Base-by-base conservation (phyloP, 2,113 vertebrate species). In the Nycticorax nycticorax region DNA sequence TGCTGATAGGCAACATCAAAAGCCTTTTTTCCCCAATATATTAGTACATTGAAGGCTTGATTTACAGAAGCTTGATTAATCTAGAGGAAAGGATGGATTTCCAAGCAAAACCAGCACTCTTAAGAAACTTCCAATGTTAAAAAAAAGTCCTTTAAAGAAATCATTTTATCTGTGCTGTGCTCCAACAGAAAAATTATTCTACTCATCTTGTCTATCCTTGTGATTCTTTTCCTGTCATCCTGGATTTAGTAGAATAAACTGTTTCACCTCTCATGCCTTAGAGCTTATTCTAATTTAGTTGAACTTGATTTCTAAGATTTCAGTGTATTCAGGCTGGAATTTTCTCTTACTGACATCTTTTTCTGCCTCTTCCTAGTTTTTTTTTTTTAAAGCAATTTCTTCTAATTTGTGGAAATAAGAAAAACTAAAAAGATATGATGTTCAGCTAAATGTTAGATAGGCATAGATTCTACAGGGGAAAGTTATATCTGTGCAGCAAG, bases 181-280 rank as follows among this genome's bases (percentile, higher is more conserved):
- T 96, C 48, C 48, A 81, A 39, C 56, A 94, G 82, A 96, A 95
- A 96, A 96, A 92, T 43, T 1, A 82, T 89, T 94, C 68, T 82
- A 53, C 88, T 96, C 45, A 50, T 86, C 81, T 90, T 94, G 76
- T 88, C 73, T 93, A 21, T 85, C 50, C 63, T 93, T 39, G 26
- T 82, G 82, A 78, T 84, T 94, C 85, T 85, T 95, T 94, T 93
- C 48, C 47, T 89, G 82, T 92, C 83, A 94, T 94, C 62, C 45
- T 81, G 76, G 91, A 94, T 97, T 93, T 93, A 94, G 68, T 48
- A 60, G 75, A 92, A 79, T 94, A 96, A 94, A 95, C 85, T 80
- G 10, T 89, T 94, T 96, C 82, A 86, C 82, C 72, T 94, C 37
- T 84, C 30, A 41, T 88, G 80, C 55, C 77, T 95, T 81, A 74